These are phyloP conservation scores for Megalops cyprinoides DNA, from an alignment of 2,797 vertebrate species.

Conservation along the genomic window DNA sequence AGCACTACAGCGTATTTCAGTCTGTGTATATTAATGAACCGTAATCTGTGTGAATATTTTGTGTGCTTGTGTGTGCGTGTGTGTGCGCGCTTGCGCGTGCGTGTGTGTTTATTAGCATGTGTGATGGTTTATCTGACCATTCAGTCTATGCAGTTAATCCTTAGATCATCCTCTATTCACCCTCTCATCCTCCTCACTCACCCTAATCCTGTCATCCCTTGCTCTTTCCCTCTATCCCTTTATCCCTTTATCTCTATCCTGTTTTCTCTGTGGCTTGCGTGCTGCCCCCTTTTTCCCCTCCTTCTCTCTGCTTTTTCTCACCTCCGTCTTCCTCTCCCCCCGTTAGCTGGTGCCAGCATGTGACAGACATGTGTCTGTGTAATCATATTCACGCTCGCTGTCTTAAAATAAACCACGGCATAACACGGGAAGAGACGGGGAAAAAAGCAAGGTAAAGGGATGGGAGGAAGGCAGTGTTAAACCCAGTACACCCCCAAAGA, in stretches of 20 bases:
- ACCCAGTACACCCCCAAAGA: not conserved
- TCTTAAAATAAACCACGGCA: not conserved
- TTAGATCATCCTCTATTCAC: conserved; percentile 74
- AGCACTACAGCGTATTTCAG: not conserved
- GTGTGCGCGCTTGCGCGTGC: too few species aligned
- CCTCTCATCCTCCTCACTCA: conserved; percentile 75
- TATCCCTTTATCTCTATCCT: conserved; percentile 70
- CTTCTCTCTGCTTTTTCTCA: conserved; percentile 34
- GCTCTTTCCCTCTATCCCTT: conserved; percentile 59
- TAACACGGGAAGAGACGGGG: not conserved
- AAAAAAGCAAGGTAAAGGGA: not conserved
- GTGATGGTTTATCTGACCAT: conserved; percentile 58
- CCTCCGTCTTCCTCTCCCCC: conserved; percentile 18
- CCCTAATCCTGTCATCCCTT: conserved; percentile 71
- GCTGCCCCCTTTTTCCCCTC: not conserved
- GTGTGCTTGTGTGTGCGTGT: not conserved
- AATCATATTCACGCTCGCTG: not conserved
- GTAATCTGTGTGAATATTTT: not conserved
- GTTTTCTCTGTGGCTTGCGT: conserved; percentile 57
- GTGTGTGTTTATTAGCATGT: not conserved
- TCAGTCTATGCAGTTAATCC: conserved; percentile 68
- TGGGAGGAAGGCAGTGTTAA: not conserved
- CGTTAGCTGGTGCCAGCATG: not conserved
- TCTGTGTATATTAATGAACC: not conserved
- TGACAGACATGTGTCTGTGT: not conserved